Evolutionary conservation across 2,113 vertebrate species (phyloP), one percentile per base, ranked within the genome.

Genomic region (Boleophthalmus pectinirostris): DNA sequence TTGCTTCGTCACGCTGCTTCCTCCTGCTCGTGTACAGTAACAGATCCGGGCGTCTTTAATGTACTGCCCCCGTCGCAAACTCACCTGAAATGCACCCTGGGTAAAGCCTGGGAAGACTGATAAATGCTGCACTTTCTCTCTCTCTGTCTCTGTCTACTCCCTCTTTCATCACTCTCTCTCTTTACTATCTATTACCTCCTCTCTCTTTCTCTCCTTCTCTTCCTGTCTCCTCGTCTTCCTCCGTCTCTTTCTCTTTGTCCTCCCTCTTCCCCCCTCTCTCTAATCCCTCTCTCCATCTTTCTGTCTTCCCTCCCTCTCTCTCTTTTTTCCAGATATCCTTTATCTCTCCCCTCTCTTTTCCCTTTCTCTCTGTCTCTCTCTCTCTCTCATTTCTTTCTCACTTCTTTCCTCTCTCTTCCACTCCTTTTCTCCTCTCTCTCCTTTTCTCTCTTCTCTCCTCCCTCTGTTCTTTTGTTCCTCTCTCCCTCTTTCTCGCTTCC

Each of bases 71-170:
- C 65, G n/a, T 49, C 83, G 67, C 56, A 66, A 43, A 70, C 79
- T 74, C 84, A 78, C 82, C 78, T 81, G 80, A 77, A 74, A 79
- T 3, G 64, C 77, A 68, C 77, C 67, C 75, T 69, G 64, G 1
- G 1, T 21, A 71, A 49, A 65, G 69, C 68, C 81, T 79, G 84
- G 56, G 46, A 35, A 81, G 75, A 76, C 89, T 69, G 71, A 82
- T 86, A 83, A 84, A 85, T 51, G 84, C 79, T 77, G 83, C 83
- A 71, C 81, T 88, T n/a, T n/a, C n/a, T n/a, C n/a, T n/a, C n/a
- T n/a, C n/a, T n/a, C n/a, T n/a, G n/a, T n/a, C n/a, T n/a, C n/a
- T n/a, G n/a, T n/a, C n/a, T n/a, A n/a, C n/a, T n/a, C n/a, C n/a
- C n/a, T n/a, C n/a, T 29, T 29, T 4, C 29, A 2, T 29, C 29